Evolutionary conservation across 2,888 invertebrate species (phyloP).

Genomic region (Beris chalybata): DNA sequence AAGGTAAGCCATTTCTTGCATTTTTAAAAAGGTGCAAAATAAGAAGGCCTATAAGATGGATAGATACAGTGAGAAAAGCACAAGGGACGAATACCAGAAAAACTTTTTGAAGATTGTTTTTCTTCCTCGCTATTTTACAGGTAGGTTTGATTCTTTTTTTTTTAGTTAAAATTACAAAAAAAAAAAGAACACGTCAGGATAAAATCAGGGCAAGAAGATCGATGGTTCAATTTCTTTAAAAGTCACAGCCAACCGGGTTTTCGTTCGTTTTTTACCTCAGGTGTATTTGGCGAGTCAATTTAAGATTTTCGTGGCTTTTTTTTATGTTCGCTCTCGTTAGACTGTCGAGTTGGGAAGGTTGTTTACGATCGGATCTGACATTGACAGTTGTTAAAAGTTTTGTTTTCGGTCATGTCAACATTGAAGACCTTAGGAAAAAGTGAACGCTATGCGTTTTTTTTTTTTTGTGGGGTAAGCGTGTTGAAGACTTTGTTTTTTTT

Average conservation of each 20-base stretch:
- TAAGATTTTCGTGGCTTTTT: slow-evolving; percentile 14
- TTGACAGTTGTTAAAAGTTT: slow-evolving; percentile 24
- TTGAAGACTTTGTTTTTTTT: too few relatives aligned
- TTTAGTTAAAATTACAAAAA: slow-evolving; percentile 4
- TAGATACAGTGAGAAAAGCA: not conserved
- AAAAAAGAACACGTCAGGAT: slow-evolving; percentile 10
- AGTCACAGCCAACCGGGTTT: not conserved
- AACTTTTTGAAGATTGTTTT: not conserved
- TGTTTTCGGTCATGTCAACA: slow-evolving; percentile 16
- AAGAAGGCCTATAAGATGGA: not conserved
- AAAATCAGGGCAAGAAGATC: slow-evolving; percentile 8
- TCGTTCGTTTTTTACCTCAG: slow-evolving; percentile 3
- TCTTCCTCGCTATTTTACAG: not conserved
- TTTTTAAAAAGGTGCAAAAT: not conserved
- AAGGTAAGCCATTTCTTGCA: too few relatives aligned
- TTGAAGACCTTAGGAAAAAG: too few relatives aligned
- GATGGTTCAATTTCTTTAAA: slow-evolving; percentile 25
- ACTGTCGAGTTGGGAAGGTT: not conserved
- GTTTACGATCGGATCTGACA: slow-evolving; percentile 8
- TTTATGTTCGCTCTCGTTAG: not conserved
- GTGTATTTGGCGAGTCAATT: slow-evolving; percentile 28
- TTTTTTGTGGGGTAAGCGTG: too few relatives aligned
- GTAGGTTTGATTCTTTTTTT: too few relatives aligned
- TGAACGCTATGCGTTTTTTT: too few relatives aligned
- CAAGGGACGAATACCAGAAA: not conserved